Evolutionary conservation across 1,140 invertebrate species (phyloP).

Genomic region (Wiebesia pumilae): DNA sequence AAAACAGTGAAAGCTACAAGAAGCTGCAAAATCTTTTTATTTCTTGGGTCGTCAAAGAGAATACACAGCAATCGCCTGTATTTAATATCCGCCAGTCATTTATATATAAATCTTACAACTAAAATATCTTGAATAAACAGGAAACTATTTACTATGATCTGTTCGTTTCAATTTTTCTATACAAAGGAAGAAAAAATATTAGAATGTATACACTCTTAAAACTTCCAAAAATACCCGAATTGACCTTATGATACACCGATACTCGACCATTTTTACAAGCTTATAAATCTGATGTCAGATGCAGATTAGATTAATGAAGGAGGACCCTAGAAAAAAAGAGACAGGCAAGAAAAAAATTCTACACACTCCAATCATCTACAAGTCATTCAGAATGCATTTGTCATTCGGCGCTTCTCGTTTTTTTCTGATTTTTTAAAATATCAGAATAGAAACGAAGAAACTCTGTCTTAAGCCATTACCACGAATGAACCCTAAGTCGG

Average conservation of each 20-base stretch:
- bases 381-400: conserved; percentile 3
- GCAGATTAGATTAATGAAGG: not conserved
- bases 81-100: not conserved
- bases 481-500: not conserved
- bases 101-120: not conserved
- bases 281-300: not conserved
- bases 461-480: conserved; percentile 25
- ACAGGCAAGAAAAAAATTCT: not conserved
- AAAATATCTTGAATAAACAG: conserved; percentile 26
- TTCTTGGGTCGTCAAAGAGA: not conserved
- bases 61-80: not conserved
- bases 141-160: not conserved
- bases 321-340: not conserved
- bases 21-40: not conserved
- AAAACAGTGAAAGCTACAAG: not conserved
- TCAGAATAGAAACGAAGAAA: not conserved
- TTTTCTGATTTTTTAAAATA: not conserved
- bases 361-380: not conserved
- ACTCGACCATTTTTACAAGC: not conserved
- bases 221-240: not conserved
- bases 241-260: not conserved
- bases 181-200: not conserved
- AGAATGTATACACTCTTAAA: not conserved
- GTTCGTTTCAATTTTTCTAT: no score
- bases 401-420: not conserved